Evolutionary conservation across 2,113 vertebrate genomes (phyloP), one percentile per base, ranked within the genome.

Genomic region (Lamprotornis superbus): DNA sequence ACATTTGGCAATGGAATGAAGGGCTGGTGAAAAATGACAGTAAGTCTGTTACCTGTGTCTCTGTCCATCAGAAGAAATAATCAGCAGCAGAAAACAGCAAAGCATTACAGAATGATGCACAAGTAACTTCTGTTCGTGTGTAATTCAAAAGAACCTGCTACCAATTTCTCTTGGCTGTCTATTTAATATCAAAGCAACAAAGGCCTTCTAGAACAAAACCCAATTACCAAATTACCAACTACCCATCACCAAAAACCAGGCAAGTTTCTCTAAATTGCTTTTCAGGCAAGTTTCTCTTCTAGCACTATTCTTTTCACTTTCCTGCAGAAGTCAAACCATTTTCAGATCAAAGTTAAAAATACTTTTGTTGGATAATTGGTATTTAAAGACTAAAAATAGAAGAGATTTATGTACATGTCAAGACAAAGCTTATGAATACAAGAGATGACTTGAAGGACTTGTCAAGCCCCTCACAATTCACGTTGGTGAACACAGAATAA

Each of bases 41-140:
- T 24, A 53, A 69, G 30, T 59, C 60, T 22, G 5, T 97, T 98
- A 98, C 98, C 98, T 98, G 97, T 42, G 75, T 81, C 60, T 95
- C 95, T 76, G 95, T 97, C 97, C 97, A 35, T 53, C 95, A 73
- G 96, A 84, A 96, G 95, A 85, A 84, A 94, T n/a, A 76, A 55
- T 42, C 96, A 97, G 97, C 96, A 93, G 98, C 97, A 94, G 94
- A 60, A 77, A 95, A 94, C 25, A 91, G 96, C 67, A 97, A 84
- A 97, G 97, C 81, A 74, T 82, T 95, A 96, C 89, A 95, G 55
- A 96, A 89, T 82, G 96, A 95, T 30, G 47, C 31, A 96, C 79
- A 83, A 46, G 64, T 76, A 82, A 90, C 75, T 85, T 84, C 37
- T 31, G 50, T 46, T 71, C 7, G 42, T 20, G 65, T 78, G 46